These are phyloP conservation scores for Notodromas monacha DNA, from an alignment of 2,888 invertebrate species.

Conservation along the genomic window DNA sequence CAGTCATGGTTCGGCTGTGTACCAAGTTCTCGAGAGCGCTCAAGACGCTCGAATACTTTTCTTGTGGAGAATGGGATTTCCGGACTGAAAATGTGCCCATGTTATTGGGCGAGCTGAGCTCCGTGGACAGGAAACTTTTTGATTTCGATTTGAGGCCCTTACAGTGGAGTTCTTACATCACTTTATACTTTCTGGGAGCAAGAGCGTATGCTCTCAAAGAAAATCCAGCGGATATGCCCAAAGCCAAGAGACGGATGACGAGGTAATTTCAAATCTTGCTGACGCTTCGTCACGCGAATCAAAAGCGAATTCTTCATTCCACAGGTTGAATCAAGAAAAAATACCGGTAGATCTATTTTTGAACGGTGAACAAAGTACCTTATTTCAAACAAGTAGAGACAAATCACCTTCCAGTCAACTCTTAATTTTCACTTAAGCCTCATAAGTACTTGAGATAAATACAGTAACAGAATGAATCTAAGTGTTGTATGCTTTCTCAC, in stretches of 20 bases:
- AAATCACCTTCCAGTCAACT: too few species aligned
- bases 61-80: constrained; percentile 67
- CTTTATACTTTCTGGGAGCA: constrained; percentile 42
- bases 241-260: constrained; percentile 27
- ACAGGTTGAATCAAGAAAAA: too few species aligned
- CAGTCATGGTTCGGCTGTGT: constrained; percentile 36
- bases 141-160: constrained; percentile 35
- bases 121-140: constrained; percentile 28
- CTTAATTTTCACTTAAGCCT: too few species aligned
- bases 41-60: constrained; percentile 64
- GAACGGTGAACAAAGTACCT: too few species aligned
- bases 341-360: too few species aligned
- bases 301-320: too few species aligned
- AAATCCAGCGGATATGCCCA: constrained; percentile 38
- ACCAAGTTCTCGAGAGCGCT: constrained; percentile 51
- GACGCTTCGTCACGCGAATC: too few species aligned
- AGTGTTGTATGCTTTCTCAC: too few species aligned
- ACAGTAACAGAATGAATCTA: too few species aligned
- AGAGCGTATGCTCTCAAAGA: constrained; percentile 50
- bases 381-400: too few species aligned
- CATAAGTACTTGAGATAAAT: too few species aligned
- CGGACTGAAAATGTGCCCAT: constrained; percentile 29
- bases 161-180: constrained; percentile 45
- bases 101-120: constrained; percentile 26
- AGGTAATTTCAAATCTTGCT: too few species aligned